phyloP scores from a whole-genome alignment of 2,888 invertebrate genomes.

The Troides helena region DNA sequence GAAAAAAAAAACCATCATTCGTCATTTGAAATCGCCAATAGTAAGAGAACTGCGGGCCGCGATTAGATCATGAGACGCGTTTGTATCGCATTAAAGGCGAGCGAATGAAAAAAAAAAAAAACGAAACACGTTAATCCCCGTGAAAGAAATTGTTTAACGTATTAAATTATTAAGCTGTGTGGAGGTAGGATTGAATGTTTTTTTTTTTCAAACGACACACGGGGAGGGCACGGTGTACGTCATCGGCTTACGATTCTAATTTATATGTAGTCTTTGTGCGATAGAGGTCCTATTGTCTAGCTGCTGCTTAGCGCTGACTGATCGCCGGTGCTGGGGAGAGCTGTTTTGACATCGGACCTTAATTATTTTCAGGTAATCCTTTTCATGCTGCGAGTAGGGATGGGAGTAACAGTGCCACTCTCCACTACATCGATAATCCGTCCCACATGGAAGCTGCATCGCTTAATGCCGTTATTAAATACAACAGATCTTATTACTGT shows the following conservation, averaged over 20 bases:
- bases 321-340: conserved; percentile 33
- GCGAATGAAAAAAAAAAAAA: conserved; percentile 34
- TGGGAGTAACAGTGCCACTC: conserved; percentile 45
- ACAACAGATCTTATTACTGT: not conserved
- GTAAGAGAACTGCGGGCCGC: conserved; percentile 15
- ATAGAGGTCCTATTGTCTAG: conserved; percentile 55
- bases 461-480: conserved; percentile 5
- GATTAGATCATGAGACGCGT: conserved; percentile 26
- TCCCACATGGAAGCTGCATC: conserved; percentile 49
- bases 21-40: conserved; percentile 10
- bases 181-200: conserved; percentile 48
- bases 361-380: conserved; percentile 72
- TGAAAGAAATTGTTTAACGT: conserved; percentile 61
- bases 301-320: conserved; percentile 62
- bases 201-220: conserved; percentile 49
- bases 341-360: conserved; percentile 74
- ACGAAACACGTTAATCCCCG: conserved; percentile 44
- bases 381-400: conserved; percentile 54
- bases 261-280: conserved; percentile 65
- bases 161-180: conserved; percentile 66
- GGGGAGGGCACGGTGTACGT: conserved; percentile 64
- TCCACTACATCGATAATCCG: conserved; percentile 51
- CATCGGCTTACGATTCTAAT: conserved; percentile 73
- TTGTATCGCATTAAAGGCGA: conserved; percentile 37
- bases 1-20: conserved; percentile 1